phyloP scores from a whole-genome alignment of 2,113 vertebrate species.

The Petroica traversi region DNA sequence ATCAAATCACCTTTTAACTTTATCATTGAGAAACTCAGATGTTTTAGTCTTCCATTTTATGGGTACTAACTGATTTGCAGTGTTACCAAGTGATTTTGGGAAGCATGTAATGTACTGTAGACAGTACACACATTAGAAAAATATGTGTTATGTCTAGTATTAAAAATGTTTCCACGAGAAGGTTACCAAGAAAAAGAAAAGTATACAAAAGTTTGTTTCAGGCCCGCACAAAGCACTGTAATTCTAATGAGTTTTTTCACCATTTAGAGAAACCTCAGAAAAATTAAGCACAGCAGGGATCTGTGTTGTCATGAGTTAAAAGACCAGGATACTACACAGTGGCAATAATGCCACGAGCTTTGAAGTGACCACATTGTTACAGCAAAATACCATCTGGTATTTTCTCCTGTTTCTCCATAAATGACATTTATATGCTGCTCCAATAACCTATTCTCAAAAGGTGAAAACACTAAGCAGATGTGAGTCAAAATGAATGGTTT shows the following conservation, averaged over 20 bases:
- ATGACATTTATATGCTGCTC: background rate
- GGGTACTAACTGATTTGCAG: background rate
- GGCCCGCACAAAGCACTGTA: background rate
- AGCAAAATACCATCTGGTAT: background rate
- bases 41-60: background rate
- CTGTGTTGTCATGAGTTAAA: background rate
- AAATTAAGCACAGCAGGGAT: background rate
- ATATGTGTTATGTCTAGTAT: fast-evolving
- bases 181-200: background rate
- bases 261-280: background rate
- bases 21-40: background rate
- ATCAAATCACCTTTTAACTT: background rate
- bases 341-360: background rate
- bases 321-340: background rate
- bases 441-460: background rate
- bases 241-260: background rate
- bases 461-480: constrained; percentile 40
- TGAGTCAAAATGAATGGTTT: background rate
- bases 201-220: background rate
- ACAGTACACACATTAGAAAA: background rate
- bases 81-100: background rate
- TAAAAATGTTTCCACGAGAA: background rate
- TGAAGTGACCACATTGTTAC: background rate
- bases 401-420: background rate
- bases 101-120: background rate